Evolutionary conservation across 2,888 invertebrate genomes (phyloP).

Genomic region (Ceraclea dissimilis): DNA sequence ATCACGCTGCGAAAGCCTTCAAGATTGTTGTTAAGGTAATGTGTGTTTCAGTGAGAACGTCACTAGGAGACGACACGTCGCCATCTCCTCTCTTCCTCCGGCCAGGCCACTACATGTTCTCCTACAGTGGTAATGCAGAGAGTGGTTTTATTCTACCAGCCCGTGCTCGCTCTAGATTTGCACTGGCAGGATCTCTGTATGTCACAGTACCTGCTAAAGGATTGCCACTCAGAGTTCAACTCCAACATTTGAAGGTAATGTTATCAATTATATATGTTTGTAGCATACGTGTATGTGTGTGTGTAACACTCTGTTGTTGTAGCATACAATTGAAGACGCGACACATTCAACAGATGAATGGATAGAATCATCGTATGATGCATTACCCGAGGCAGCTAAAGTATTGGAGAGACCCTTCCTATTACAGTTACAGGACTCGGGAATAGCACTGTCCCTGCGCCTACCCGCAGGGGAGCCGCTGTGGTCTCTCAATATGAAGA

Average conservation of each 20-base stretch:
- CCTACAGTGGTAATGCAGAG: slow-evolving; percentile 5
- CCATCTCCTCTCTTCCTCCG: slow-evolving; percentile 11
- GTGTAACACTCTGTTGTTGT: too few species aligned
- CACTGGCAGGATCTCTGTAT: slow-evolving; percentile 9
- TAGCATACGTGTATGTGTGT: too few species aligned
- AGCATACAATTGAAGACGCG: slow-evolving; percentile 3
- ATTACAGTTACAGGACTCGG: slow-evolving; percentile 24
- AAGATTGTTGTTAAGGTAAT: not conserved
- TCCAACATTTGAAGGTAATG: slow-evolving; percentile 10
- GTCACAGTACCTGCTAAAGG: slow-evolving; percentile 5
- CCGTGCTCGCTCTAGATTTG: slow-evolving; percentile 4
- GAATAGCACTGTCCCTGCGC: slow-evolving; percentile 36
- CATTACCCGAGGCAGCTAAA: not conserved
- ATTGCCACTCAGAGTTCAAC: slow-evolving; percentile 3
- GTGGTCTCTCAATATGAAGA: slow-evolving; percentile 62
- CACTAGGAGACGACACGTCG: slow-evolving; percentile 4
- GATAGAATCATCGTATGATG: not conserved
- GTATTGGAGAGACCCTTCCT: slow-evolving; percentile 6
- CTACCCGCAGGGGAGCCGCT: slow-evolving; percentile 44
- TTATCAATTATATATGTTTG: not conserved
- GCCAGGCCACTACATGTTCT: slow-evolving; percentile 8
- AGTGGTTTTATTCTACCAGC: slow-evolving; percentile 9
- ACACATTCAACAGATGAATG: not conserved
- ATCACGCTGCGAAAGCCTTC: too few species aligned
- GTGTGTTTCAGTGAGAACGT: not conserved